Base-by-base conservation (phyloP, 2,797 vertebrate species). In the Taenioides sp. region DNA sequence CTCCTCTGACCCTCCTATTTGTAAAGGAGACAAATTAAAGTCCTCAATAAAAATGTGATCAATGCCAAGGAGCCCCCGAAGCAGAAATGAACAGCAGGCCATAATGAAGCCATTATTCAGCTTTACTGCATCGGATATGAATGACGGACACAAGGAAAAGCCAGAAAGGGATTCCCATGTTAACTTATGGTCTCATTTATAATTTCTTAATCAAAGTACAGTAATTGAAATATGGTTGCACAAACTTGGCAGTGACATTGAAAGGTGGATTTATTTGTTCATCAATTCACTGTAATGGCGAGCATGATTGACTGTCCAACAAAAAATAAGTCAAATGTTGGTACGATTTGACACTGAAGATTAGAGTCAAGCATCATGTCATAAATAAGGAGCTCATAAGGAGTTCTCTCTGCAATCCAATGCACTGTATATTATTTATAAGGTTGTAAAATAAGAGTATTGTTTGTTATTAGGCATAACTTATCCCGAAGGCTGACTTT, bases 1-100 rank as follows among this genome's bases (percentile, higher is more conserved):
- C 83, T 85, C 69, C 64, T 78, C 71, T 90, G 91, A 91, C 81
- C 88, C 79, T 75, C 70, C 79, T 78, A 86, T 90, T 90, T 90
- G 84, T 89, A 89, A 91, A 77, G 80, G 82, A 91, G 90, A 91
- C 86, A 91, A 92, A 92, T 91, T 82, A 87, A 92, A 91, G 84
- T 78, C 73, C 75, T 86, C 85, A 81, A 86, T 92, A 88, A 91
- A 87, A 91, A 83, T 85, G 80, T 84, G 87, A 92, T 91, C 90
- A 86, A 91, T 91, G 88, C 84, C 79, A 77, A 69, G 70, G 75
- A 85, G 88, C 87, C 86, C 76, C 73, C 71, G 84, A 62, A 62
- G 90, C 86, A 87, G 79, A 78, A 87, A 80, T 60, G 52, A 83
- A 84, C 80, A 86, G 70, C 77, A 59, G 11, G 6, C 68, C 40